These are phyloP conservation scores for Phodopus roborovskii DNA, from an alignment of 2,113 vertebrate species.

Conservation along the genomic window DNA sequence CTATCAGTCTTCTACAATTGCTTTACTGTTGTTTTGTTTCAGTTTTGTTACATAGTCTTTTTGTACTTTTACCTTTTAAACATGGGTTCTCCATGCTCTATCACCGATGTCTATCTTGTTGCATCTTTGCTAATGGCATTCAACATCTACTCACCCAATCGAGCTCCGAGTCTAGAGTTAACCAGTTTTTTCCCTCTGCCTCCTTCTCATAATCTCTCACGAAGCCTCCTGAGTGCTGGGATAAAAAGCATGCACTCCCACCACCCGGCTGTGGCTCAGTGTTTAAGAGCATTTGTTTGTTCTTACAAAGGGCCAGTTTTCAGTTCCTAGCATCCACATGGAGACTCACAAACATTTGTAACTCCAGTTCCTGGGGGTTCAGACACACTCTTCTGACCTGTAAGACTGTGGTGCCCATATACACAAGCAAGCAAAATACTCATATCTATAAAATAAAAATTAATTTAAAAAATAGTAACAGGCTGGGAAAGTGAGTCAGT, in stretches of 20 bases:
- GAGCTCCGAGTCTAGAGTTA: constrained; percentile 10
- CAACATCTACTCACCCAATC: not conserved
- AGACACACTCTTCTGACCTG: not conserved
- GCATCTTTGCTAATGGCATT: not conserved
- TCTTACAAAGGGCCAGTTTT: not conserved
- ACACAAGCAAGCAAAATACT: not conserved
- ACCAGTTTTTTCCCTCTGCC: not conserved
- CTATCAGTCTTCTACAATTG: not conserved
- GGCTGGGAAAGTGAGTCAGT: not conserved
- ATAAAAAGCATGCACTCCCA: too few relatives aligned
- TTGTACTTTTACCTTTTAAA: constrained; percentile 30
- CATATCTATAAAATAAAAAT: not conserved
- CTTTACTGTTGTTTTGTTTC: not conserved
- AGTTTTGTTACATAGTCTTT: not conserved
- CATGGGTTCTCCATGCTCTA: not conserved
- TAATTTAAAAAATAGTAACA: not conserved
- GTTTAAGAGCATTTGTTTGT: not conserved
- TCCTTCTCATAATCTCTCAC: constrained; percentile 16
- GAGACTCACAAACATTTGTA: not conserved
- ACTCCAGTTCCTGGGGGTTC: not conserved
- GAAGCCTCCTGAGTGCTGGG: not conserved
- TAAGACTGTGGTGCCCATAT: not conserved
- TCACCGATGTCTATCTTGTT: not conserved
- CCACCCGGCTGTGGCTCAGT: not conserved
- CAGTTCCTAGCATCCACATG: not conserved